phyloP scores from a whole-genome alignment of 2,797 vertebrate species.

The Myotis pilosus region DNA sequence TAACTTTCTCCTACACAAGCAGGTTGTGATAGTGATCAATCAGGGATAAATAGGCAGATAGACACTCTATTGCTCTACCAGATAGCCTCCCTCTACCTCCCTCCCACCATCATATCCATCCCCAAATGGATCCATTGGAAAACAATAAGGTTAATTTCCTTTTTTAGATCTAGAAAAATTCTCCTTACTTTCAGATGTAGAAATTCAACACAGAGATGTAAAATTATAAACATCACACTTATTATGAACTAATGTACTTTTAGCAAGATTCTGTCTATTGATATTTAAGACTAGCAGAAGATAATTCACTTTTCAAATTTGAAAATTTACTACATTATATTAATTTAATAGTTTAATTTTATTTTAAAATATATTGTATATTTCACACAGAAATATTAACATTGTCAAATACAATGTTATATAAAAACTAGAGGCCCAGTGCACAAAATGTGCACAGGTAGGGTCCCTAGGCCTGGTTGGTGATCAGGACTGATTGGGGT shows the following conservation, averaged over 20 bases:
- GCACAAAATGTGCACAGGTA: too few species aligned
- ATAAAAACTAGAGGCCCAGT: not conserved
- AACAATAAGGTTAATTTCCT: not conserved
- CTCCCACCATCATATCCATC: not conserved
- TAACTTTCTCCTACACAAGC: not conserved
- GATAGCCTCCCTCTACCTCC: not conserved
- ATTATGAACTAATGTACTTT: not conserved
- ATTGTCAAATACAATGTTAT: not conserved
- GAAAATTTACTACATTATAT: not conserved
- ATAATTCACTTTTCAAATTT: not conserved
- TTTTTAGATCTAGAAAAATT: not conserved
- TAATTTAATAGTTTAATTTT: constrained; percentile 30
- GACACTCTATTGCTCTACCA: not conserved
- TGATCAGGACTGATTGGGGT: too few species aligned
- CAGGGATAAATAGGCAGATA: not conserved
- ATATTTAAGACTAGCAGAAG: not conserved
- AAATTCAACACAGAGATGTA: not conserved
- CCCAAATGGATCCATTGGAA: not conserved
- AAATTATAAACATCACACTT: not conserved
- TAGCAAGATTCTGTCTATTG: not conserved
- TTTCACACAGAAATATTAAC: not conserved
- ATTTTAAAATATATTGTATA: not conserved
- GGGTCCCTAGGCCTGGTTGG: too few species aligned
- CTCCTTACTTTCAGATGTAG: not conserved
- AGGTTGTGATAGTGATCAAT: not conserved